Percentiles rank a stretch among this genome's conserved stretches.
phyloP scores from a whole-genome alignment of 2,113 vertebrate species.

The Cryptomyrus ogoouensis region DNA sequence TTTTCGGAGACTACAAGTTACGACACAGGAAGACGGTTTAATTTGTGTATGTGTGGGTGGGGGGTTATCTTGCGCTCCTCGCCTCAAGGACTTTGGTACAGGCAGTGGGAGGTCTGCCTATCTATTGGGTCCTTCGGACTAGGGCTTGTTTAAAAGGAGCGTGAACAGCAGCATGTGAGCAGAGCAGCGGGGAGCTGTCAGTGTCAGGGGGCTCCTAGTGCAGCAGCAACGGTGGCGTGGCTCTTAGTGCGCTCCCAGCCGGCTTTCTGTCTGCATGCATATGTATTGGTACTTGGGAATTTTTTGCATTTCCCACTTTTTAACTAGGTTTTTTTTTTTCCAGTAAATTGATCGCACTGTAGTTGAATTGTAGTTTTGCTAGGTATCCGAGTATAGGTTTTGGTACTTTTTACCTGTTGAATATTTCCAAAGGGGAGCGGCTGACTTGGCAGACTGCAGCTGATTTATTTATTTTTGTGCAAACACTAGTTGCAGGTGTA shows the following conservation, averaged over 20 bases:
- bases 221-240: not conserved
- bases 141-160: conserved; percentile 62
- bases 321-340: not conserved
- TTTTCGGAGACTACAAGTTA: not conserved
- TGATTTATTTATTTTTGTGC: not conserved
- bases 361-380: not conserved
- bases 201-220: conserved; percentile 34
- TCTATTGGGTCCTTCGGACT: conserved; percentile 49
- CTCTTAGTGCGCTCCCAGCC: not conserved
- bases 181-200: conserved; percentile 45
- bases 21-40: not conserved
- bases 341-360: not conserved
- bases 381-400: not conserved
- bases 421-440: not conserved
- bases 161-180: conserved; percentile 40
- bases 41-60: not conserved
- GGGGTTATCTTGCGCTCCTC: not conserved
- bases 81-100: conserved; percentile 36
- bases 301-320: not conserved
- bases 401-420: not conserved
- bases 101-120: conserved; percentile 47
- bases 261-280: not conserved
- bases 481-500: not conserved
- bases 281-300: not conserved
- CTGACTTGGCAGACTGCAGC: not conserved